Base-by-base conservation (phyloP, 37 sponge, comb jelly and placozoan genomes). In the Ianthella basta region DNA sequence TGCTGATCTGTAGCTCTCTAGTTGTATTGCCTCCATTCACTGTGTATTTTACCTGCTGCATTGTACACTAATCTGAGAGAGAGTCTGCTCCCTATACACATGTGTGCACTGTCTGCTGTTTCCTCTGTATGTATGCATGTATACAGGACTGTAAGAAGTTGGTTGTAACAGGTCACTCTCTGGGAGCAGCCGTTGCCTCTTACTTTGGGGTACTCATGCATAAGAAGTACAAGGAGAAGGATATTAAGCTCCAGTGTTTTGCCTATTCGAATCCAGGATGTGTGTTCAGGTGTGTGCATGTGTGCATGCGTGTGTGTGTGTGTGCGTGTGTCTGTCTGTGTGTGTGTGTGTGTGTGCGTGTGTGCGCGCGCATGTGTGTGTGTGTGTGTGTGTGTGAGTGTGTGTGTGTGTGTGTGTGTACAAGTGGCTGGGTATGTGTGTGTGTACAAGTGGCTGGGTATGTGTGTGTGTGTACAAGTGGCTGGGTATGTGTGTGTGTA, bases 251-350 rank as follows among this genome's bases (percentile, higher is more conserved):
- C 10, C 4, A 32, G 60, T 88, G 88, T 69, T 82, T 61, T 44
- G 83, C 78, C 66, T 83, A 63, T 67, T 88, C 88, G n/a, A 79
- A 83, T 36, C 88, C 88, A 15, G 88, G 88, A 13, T 83, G 79
- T 33, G 32, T 87, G 39, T 87, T 87, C 75, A 87, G 80, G 86
- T 86, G 41, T 2, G 20, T 5, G 50, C 8, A 8, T 3, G 50
- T 3, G 50, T 44, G 50, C 6, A 8, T 44, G 50, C 6, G 50
- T 3, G 50, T 8, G 8, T 10, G 8, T 8, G 50, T 44, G 50
- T 44, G 50, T 44, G 50, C 8, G 50, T 44, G 50, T 44, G 50
- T 44, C 6, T 44, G 50, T 44, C 6, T 44, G 50, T 44, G 50
- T 44, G 50, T 44, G 50, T 44, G 50, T 44, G 50, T 44, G 50